phyloP scores from a whole-genome alignment of 2,888 invertebrate species.

The Xylota segnis region DNA sequence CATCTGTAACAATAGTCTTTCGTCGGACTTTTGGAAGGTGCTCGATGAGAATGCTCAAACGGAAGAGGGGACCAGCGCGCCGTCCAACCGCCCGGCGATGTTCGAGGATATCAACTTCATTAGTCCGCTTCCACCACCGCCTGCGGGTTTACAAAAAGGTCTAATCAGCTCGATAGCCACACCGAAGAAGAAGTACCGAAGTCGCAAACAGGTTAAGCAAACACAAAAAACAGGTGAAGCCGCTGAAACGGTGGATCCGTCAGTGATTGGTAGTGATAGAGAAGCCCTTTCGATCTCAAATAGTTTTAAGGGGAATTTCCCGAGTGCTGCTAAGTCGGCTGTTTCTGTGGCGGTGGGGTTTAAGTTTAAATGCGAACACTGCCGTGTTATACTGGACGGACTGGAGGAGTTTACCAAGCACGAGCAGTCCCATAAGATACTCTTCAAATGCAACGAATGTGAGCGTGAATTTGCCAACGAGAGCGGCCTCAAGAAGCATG shows the following conservation, averaged over 20 bases:
- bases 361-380: slow-evolving; percentile 82
- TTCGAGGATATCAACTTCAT: slow-evolving; percentile 58
- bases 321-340: slow-evolving; percentile 80
- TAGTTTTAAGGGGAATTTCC: slow-evolving; percentile 72
- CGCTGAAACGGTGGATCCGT: not conserved
- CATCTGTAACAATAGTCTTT: slow-evolving; percentile 82
- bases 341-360: slow-evolving; percentile 56
- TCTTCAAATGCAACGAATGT: slow-evolving; percentile 82
- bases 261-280: slow-evolving; percentile 19
- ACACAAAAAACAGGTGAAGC: slow-evolving; percentile 13
- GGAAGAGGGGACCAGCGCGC: slow-evolving; percentile 42
- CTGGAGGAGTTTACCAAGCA: slow-evolving; percentile 80
- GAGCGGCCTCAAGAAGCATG: slow-evolving; percentile 82
- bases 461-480: slow-evolving; percentile 82
- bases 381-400: slow-evolving; percentile 80
- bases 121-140: slow-evolving; percentile 68
- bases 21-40: slow-evolving; percentile 83
- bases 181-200: slow-evolving; percentile 64
- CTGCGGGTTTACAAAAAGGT: slow-evolving; percentile 18
- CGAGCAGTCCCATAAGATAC: slow-evolving; percentile 81
- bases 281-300: slow-evolving; percentile 67
- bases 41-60: slow-evolving; percentile 82
- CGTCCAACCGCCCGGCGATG: slow-evolving; percentile 21
- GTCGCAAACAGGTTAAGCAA: slow-evolving; percentile 58
- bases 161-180: too few relatives aligned